Conservation (phyloP, 1,140 invertebrate genomes). For the Laupala kohalensis region DNA sequence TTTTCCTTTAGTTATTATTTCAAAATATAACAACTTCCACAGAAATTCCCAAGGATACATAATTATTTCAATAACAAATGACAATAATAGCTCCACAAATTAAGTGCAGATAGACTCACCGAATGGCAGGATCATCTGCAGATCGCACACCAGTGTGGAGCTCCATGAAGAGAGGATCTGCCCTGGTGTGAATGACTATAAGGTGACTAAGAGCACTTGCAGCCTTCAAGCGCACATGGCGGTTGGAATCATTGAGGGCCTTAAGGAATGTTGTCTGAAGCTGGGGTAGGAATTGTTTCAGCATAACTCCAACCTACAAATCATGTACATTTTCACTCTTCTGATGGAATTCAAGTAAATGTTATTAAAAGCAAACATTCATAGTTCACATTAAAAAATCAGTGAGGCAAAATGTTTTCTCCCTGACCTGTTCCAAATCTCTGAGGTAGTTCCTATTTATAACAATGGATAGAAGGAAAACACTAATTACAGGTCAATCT, state of each 20-base stretch:
- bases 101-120: conserved; percentile 30
- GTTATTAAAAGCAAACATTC: too few relatives aligned
- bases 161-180: conserved; percentile 81
- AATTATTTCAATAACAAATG: not conserved
- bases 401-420: too few relatives aligned
- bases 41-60: not conserved
- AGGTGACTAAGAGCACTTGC: conserved; percentile 77
- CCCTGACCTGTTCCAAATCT: too few relatives aligned
- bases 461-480: too few relatives aligned
- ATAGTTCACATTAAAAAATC: too few relatives aligned
- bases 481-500: too few relatives aligned
- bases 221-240: conserved; percentile 77
- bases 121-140: conserved; percentile 66
- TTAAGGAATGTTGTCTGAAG: conserved; percentile 96
- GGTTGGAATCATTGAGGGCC: conserved; percentile 76
- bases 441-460: too few relatives aligned
- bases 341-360: too few relatives aligned
- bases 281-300: conserved; percentile 97
- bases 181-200: conserved; percentile 76
- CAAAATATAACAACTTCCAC: not conserved
- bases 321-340: conserved; percentile 13
- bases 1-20: too few relatives aligned
- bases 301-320: conserved; percentile 66
- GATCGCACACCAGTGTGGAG: conserved; percentile 74
- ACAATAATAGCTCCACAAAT: not conserved